These are phyloP conservation scores for Sclerurus mexicanus DNA, from an alignment of 2,113 vertebrate genomes.

Conservation along the genomic window DNA sequence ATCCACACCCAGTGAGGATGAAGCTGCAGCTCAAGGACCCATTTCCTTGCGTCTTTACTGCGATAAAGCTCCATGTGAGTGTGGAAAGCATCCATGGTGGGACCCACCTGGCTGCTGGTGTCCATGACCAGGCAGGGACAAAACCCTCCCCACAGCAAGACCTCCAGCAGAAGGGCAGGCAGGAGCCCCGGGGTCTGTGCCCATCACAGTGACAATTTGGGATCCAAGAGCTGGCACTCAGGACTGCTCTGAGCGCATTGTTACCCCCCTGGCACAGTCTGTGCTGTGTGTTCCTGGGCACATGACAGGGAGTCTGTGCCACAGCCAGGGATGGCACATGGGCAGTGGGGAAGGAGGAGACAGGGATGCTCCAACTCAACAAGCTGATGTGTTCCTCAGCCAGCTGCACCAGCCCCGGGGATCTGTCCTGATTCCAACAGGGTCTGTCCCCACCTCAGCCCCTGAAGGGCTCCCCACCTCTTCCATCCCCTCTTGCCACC, in stretches of 20 bases:
- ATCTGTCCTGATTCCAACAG: background rate
- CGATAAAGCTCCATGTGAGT: too few relatives aligned
- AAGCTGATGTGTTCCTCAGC: too few relatives aligned
- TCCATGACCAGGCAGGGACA: background rate
- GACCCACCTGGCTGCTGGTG: background rate
- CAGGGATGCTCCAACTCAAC: too few relatives aligned
- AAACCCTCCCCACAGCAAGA: background rate
- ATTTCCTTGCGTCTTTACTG: too few relatives aligned
- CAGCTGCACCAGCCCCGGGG: background rate
- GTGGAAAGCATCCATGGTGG: fast-evolving
- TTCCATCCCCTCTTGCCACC: background rate
- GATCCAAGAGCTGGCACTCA: background rate
- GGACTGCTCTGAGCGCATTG: too few relatives aligned
- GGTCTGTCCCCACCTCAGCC: too few relatives aligned
- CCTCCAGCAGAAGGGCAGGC: background rate
- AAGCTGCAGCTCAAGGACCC: background rate
- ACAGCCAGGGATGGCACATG: background rate
- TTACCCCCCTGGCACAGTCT: background rate
- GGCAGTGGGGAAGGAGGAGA: background rate
- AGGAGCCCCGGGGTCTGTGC: background rate
- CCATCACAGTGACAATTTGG: background rate
- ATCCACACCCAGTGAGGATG: background rate
- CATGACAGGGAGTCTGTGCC: background rate
- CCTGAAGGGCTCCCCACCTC: background rate
- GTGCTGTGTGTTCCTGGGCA: background rate